Evolutionary conservation across 2,113 vertebrate species (phyloP), one percentile per base, ranked within the genome.

Genomic region (Leptocoma aspasia): DNA sequence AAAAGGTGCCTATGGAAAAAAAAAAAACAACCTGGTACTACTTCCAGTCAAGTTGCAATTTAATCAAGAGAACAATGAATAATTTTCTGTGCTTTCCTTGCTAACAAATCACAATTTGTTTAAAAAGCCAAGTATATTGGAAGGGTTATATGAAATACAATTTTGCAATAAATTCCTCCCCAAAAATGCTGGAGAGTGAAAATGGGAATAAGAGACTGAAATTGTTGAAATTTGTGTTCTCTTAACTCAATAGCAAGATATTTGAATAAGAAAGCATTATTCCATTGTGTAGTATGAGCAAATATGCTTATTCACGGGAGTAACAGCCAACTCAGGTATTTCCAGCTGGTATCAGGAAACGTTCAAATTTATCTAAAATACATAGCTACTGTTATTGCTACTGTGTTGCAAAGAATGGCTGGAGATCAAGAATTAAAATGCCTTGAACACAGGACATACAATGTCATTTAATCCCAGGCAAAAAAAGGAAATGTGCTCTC

Each of bases 341-440:
- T 76, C 78, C 61, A 90, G 82, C 66, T 52, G 71, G 18, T 95
- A 94, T 52, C 75, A 59, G 50, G 35, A 82, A 88, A 82, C 2
- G 0, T 45, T 86, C 47, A 66, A 31, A 80, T 85, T 80, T 96
- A 94, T 94, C 91, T 93, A 95, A 88, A 94, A 86, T 44, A 94
- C 75, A 88, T 28, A 95, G 82, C 42, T 87, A 68, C 66, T 82
- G 35, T 37, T 92, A 69, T n/a, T n/a, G n/a, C n/a, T n/a, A n/a
- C n/a, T 11, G 69, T 82, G 57, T 53, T 70, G 42, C 49, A 87
- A 75, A 77, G 73, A 79, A 76, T 69, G 65, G 53, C 30, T 50
- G 52, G 63, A 79, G 57, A 79, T 30, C 27, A 92, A 65, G 87
- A 92, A 80, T 60, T 72, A 72, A 87, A 91, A 79, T 59, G 76